Evolutionary conservation across 2,113 vertebrate genomes (phyloP).

Genomic region (Plectropomus leopardus): DNA sequence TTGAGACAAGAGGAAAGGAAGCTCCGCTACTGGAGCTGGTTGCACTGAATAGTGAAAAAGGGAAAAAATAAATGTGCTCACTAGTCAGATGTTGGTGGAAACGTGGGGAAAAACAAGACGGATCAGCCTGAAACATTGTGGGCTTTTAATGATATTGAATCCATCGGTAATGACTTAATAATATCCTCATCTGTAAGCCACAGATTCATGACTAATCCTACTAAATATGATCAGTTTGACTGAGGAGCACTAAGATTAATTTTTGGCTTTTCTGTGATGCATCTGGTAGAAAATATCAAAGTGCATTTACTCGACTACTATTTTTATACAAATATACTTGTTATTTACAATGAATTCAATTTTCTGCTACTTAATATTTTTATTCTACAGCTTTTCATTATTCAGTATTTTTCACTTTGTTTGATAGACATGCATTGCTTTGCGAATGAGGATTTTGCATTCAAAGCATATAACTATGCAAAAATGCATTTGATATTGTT

Average conservation of each 20-base stretch:
- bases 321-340: neutral
- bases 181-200: conserved; percentile 28
- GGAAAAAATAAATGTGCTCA: neutral
- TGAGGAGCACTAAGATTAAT: neutral
- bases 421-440: neutral
- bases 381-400: neutral
- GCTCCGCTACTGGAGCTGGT: conserved; percentile 27
- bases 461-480: too few species aligned
- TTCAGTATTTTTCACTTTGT: neutral
- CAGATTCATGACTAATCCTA: conserved; percentile 33
- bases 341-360: neutral
- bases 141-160: conserved; percentile 39
- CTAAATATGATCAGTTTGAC: conserved; percentile 16
- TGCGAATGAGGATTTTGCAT: too few species aligned
- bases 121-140: conserved; percentile 29
- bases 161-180: conserved; percentile 4
- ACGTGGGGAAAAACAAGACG: neutral
- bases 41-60: conserved; percentile 22
- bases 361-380: neutral
- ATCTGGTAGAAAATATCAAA: neutral
- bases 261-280: neutral
- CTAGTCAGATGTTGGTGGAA: neutral
- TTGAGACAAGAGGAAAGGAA: conserved; percentile 48
- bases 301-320: neutral
- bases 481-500: too few species aligned